Conservation (phyloP, 1,140 invertebrate genomes). For the Dendroctonus ponderosae region DNA sequence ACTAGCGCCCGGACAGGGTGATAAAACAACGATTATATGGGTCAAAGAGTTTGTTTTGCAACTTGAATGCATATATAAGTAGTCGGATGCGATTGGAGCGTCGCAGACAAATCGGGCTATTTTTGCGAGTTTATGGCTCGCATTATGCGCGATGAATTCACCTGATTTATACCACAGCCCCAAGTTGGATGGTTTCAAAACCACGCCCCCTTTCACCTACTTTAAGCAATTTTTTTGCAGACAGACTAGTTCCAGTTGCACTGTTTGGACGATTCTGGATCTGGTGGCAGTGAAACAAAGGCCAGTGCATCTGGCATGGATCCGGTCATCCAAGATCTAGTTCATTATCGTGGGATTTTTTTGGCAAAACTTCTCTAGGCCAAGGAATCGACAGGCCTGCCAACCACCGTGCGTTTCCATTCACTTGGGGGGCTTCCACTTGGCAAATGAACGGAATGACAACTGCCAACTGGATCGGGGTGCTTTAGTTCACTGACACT, state of each 20-base stretch:
- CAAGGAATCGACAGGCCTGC: conserved; percentile 24
- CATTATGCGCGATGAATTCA: too few species aligned
- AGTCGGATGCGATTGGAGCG: conserved; percentile 21
- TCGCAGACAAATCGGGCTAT: conserved; percentile 29
- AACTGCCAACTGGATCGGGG: conserved; percentile 20
- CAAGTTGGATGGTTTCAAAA: too few species aligned
- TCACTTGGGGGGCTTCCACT: conserved; percentile 18
- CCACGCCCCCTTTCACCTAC: too few species aligned
- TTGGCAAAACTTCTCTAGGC: conserved; percentile 23
- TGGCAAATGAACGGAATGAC: conserved; percentile 21
- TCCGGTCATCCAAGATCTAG: conserved; percentile 18
- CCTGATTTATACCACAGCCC: too few species aligned
- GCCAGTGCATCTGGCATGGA: conserved; percentile 7
- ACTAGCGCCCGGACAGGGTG: conserved; percentile 9
- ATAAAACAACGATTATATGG: conserved; percentile 33
- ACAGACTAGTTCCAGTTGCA: too few species aligned
- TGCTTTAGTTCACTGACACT: conserved; percentile 18
- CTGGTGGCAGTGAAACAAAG: neutral
- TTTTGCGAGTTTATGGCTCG: conserved; percentile 20
- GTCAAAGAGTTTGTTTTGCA: conserved; percentile 33
- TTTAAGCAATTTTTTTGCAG: too few species aligned
- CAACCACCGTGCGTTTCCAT: conserved; percentile 29
- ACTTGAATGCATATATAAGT: conserved; percentile 31
- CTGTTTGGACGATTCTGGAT: too few species aligned
- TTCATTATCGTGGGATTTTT: conserved; percentile 24